Percentiles rank a stretch among this genome's conserved stretches.
Evolutionary conservation across 2,113 vertebrate genomes (phyloP).

Genomic region (Clarias macrocephalus): DNA sequence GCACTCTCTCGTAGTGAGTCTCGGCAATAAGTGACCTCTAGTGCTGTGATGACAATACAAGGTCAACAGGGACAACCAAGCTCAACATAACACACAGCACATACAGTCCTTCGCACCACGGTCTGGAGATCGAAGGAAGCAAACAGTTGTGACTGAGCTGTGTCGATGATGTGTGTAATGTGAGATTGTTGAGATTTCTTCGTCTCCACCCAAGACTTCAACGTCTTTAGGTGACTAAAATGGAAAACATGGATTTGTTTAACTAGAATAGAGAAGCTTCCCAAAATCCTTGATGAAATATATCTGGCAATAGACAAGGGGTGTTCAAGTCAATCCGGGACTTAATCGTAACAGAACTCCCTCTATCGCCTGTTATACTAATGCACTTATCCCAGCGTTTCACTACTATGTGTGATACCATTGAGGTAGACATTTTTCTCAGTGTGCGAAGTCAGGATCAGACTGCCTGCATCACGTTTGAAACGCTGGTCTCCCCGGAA

Average conservation of each 20-base stretch:
- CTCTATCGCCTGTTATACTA: too few relatives aligned
- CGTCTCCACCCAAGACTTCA: not conserved
- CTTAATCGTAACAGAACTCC: too few relatives aligned
- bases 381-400: too few relatives aligned
- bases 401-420: too few relatives aligned
- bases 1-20: constrained; percentile 12
- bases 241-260: not conserved
- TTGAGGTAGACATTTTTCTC: too few relatives aligned
- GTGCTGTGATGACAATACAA: constrained; percentile 36
- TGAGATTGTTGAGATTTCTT: not conserved
- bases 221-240: not conserved
- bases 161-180: not conserved
- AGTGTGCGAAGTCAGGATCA: too few relatives aligned
- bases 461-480: too few relatives aligned
- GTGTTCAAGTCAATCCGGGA: too few relatives aligned
- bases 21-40: constrained; percentile 22
- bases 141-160: not conserved
- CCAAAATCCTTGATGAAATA: not conserved
- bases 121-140: not conserved
- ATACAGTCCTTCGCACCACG: constrained; percentile 6
- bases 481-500: too few relatives aligned
- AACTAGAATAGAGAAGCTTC: not conserved
- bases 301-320: not conserved
- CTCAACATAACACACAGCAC: constrained; percentile 2
- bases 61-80: constrained; percentile 19